These are phyloP conservation scores for Laticauda laticaudata DNA, from an alignment of 2,113 vertebrate genomes.

Conservation along the genomic window DNA sequence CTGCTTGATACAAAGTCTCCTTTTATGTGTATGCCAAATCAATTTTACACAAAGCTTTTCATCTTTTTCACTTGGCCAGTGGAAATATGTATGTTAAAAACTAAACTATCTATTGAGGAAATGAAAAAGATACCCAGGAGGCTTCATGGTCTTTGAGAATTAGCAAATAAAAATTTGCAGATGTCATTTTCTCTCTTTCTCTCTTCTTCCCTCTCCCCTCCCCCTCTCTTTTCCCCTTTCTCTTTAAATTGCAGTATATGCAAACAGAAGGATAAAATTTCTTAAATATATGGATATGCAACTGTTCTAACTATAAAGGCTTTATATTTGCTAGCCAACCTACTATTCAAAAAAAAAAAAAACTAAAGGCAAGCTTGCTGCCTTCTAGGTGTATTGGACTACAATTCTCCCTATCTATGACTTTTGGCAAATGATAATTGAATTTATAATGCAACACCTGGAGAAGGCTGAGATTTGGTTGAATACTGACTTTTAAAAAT, in stretches of 20 bases:
- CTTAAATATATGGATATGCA: slow-evolving; percentile 37
- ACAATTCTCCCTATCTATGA: neutral
- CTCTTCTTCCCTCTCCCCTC: neutral
- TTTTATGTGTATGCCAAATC: slow-evolving; percentile 54
- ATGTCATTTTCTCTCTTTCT: slow-evolving; percentile 21
- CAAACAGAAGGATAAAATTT: slow-evolving; percentile 50
- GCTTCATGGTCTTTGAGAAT: slow-evolving; percentile 59
- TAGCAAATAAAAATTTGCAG: slow-evolving; percentile 61
- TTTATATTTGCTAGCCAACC: slow-evolving; percentile 34
- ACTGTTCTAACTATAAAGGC: slow-evolving; percentile 14
- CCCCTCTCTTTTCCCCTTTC: slow-evolving; percentile 26
- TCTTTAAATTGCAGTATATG: slow-evolving; percentile 41
- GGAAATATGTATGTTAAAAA: slow-evolving; percentile 57
- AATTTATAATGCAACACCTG: neutral
- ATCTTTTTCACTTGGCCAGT: slow-evolving; percentile 49
- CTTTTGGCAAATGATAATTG: neutral
- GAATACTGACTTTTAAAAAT: neutral
- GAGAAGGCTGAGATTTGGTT: neutral
- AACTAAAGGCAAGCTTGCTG: neutral
- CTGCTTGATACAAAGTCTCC: slow-evolving; percentile 34
- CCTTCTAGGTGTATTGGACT: neutral
- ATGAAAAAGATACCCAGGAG: slow-evolving; percentile 50
- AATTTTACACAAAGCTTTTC: slow-evolving; percentile 63
- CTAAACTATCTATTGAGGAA: slow-evolving; percentile 63
- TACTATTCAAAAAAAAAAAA: slow-evolving; percentile 17